These are phyloP conservation scores for Nettapus auritus DNA, from an alignment of 2,113 vertebrate genomes.

Conservation along the genomic window DNA sequence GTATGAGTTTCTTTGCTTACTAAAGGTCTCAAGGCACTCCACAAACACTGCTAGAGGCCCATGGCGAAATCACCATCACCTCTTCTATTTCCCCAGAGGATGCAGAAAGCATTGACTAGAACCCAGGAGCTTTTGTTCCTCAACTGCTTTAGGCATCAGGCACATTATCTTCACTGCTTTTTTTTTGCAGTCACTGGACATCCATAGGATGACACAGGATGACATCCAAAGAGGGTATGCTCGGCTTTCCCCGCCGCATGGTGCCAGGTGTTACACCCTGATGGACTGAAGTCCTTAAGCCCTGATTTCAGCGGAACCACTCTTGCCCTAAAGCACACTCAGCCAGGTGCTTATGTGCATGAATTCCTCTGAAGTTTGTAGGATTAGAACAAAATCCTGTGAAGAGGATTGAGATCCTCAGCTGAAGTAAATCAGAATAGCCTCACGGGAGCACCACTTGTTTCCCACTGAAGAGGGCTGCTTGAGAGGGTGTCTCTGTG, in stretches of 20 bases:
- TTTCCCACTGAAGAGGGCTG: background rate
- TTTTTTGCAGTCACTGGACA: background rate
- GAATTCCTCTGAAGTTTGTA: background rate
- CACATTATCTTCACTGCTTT: background rate
- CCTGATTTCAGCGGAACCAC: background rate
- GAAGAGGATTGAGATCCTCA: background rate
- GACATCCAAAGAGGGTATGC: background rate
- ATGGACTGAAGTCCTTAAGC: background rate
- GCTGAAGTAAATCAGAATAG: background rate
- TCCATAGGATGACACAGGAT: fast-evolving
- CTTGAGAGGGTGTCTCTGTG: background rate
- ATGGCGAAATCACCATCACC: background rate
- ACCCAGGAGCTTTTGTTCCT: background rate
- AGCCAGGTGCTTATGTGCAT: background rate
- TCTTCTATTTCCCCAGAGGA: fast-evolving
- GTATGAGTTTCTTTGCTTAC: background rate
- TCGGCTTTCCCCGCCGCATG: fast-evolving
- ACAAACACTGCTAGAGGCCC: background rate
- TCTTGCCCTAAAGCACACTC: background rate
- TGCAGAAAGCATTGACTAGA: background rate
- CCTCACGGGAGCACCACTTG: background rate
- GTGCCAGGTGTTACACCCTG: fast-evolving
- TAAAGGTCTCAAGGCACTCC: background rate
- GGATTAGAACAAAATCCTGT: background rate
- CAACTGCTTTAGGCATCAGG: background rate